Conservation (phyloP, 2,888 invertebrate species). For the Hirtodrosophila confusa region DNA sequence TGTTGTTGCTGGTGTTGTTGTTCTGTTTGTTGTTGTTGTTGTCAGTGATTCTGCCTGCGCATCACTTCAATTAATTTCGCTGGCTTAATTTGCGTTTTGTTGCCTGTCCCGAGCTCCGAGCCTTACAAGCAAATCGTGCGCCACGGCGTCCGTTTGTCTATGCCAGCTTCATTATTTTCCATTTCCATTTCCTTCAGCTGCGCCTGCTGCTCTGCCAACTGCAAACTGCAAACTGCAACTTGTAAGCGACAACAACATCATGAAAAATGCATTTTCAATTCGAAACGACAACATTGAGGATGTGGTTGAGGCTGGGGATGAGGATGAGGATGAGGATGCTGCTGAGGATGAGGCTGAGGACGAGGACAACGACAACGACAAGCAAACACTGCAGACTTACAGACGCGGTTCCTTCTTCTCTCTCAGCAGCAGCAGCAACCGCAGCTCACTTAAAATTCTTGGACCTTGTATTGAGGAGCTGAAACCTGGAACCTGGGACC, state of each 20-base stretch:
- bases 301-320: constrained; percentile 44
- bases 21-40: constrained; percentile 38
- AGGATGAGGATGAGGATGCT: constrained; percentile 43
- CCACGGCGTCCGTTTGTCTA: constrained; percentile 83
- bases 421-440: constrained; percentile 13
- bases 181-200: constrained; percentile 43
- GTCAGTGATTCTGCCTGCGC: constrained; percentile 63
- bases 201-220: constrained; percentile 3
- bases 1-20: constrained; percentile 34
- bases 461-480: constrained; percentile 63
- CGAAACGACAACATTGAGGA: constrained; percentile 54
- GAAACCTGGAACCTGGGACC: constrained; percentile 15
- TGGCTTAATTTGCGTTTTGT: constrained; percentile 76
- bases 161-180: constrained; percentile 73
- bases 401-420: constrained; percentile 53
- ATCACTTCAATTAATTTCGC: constrained; percentile 76
- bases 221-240: constrained; percentile 34
- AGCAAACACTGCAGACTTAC: constrained; percentile 65
- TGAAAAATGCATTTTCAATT: constrained; percentile 81
- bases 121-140: constrained; percentile 82
- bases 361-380: constrained; percentile 24
- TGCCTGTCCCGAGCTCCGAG: constrained; percentile 27
- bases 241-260: constrained; percentile 67
- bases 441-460: constrained; percentile 79
- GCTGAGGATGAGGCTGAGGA: constrained; percentile 30